Evolutionary conservation across 35 echinoderm and acorn worm species (phyloP), one percentile per base, ranked within the genome.

Genomic region (Holothuria glaberrima): DNA sequence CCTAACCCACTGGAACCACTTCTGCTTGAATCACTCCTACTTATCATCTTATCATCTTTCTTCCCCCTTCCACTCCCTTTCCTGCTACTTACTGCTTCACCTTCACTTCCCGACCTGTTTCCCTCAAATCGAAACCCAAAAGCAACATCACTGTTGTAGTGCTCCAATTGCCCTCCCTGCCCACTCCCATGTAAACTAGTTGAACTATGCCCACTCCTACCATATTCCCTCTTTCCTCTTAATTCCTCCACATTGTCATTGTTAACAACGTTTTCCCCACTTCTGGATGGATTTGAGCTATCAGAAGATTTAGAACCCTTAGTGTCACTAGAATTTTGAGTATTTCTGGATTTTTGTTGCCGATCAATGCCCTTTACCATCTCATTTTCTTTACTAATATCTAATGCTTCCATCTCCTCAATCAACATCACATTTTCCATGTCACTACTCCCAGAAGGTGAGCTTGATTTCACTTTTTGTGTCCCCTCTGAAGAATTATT

Each of bases 81-180:
- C 22, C 63, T 66, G 25, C 31, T 69, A 52, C 50, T 52, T 20
- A 22, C 41, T 48, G 0, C 9, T 35, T 48, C 35, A 18, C 74
- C 21, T 26, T 3, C 57, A 30, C 59, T 33, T 9, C 20, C 54
- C 17, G 54, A 19, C 26, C 13, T 61, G 4, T 84, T 56, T 36
- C 30, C 80, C 0, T 56, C 80, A 36, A 84, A 84, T 17, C 58
- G 57, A 54, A 84, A 84, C 52, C 80, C 80, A 31, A 58, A 84
- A 0, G 80, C 80, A 0, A 54, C 59, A 33, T 61, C 80, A 31
- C 80, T 84, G 56, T 84, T 57, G 57, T 58, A 84, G 54, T 61
- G 80, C 12, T 62, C 46, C 80, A 38, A 6, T 12, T 30, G 24
- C 52, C 28, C 56, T 36, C 80, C 27, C 4, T 5, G 0, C 1